These are phyloP conservation scores for Coptotermes formosanus DNA, from an alignment of 1,140 invertebrate species.

Conservation along the genomic window DNA sequence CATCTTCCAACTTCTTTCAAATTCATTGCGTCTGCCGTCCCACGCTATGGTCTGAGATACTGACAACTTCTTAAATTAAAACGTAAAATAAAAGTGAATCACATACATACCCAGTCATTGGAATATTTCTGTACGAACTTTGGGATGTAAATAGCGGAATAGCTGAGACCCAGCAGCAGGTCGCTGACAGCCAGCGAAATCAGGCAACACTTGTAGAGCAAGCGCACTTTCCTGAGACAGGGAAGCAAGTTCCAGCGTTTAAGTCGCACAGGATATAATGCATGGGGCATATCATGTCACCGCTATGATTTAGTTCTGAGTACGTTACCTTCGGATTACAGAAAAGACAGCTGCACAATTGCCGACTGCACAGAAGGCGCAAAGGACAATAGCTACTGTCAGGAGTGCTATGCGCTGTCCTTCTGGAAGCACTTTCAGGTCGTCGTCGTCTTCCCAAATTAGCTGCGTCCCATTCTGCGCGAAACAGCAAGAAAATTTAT, in stretches of 20 bases:
- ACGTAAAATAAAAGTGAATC: not conserved
- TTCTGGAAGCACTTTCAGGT: not conserved
- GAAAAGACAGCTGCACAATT: not conserved
- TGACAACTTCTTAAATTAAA: not conserved
- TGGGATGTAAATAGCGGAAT: not conserved
- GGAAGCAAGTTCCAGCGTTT: not conserved
- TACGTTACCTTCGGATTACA: not conserved
- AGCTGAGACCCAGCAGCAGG: not conserved
- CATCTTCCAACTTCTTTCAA: not conserved
- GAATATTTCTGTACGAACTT: not conserved
- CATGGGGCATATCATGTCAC: too few species aligned
- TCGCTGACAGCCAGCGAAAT: conserved; percentile 27
- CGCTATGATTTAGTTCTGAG: too few species aligned
- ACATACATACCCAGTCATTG: conserved; percentile 12
- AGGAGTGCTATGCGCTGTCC: not conserved
- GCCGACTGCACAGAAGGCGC: not conserved
- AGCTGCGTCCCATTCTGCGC: not conserved
- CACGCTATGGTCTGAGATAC: not conserved
- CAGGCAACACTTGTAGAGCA: conserved; percentile 29
- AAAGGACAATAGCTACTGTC: not conserved
- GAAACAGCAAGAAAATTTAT: too few species aligned
- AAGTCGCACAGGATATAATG: not conserved
- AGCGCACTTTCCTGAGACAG: conserved; percentile 7
- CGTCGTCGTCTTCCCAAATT: not conserved
- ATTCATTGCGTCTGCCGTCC: not conserved